Evolutionary conservation across 2,113 vertebrate genomes (phyloP).

Genomic region (Phainopepla nitens): DNA sequence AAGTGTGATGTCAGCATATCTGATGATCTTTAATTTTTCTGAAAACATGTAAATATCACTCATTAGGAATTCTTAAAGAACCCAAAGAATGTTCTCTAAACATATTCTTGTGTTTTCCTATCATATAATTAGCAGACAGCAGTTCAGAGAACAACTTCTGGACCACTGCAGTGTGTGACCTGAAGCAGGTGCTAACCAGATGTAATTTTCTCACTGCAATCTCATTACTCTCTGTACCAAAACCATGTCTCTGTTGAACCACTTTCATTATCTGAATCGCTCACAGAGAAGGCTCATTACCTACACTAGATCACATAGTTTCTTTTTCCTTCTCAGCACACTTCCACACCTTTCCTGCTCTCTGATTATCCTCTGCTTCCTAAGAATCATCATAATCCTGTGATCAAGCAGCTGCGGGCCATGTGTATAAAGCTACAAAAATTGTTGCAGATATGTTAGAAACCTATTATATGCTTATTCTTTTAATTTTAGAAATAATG

Average conservation of each 20-base stretch:
- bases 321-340: neutral
- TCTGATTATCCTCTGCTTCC: neutral
- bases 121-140: neutral
- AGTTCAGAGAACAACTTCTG: neutral
- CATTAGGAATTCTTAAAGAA: neutral
- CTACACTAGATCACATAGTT: neutral
- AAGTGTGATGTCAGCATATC: neutral
- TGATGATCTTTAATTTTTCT: neutral
- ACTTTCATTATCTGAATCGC: neutral
- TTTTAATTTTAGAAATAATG: neutral
- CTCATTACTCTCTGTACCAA: neutral
- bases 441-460: neutral
- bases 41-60: neutral
- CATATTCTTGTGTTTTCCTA: neutral
- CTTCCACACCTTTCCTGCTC: neutral
- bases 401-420: neutral
- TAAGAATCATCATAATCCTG: neutral
- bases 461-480: neutral
- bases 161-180: rapidly evolving
- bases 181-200: neutral
- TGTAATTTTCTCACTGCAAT: neutral
- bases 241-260: neutral
- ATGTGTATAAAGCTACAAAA: neutral
- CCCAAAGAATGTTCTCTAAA: neutral
- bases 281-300: neutral